phyloP scores from a whole-genome alignment of 1,140 invertebrate species.

The Aradophagus sp. region DNA sequence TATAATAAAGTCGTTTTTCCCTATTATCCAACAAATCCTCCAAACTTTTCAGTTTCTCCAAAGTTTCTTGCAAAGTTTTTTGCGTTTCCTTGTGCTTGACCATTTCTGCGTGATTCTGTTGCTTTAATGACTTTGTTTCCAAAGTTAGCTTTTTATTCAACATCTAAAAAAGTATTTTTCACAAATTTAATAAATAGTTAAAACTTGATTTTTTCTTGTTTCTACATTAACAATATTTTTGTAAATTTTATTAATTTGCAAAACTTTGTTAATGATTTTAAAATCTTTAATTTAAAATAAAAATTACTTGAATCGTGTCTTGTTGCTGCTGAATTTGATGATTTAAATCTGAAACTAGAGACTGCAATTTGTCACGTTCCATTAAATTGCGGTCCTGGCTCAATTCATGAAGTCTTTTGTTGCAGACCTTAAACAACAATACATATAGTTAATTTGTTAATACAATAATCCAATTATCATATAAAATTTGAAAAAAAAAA shows the following conservation, averaged over 20 bases:
- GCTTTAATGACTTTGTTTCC: conserved; percentile 82
- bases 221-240: no score
- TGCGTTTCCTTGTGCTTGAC: conserved; percentile 82
- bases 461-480: not conserved
- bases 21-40: conserved; percentile 71
- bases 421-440: conserved; percentile 69
- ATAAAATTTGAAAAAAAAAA: not conserved
- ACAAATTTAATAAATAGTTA: no score
- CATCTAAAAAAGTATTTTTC: conserved; percentile 60
- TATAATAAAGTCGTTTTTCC: conserved; percentile 66
- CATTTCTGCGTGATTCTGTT: conserved; percentile 81
- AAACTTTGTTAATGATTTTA: no score
- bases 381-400: conserved; percentile 83
- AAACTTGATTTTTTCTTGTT: no score
- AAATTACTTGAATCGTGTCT: conserved; percentile 78
- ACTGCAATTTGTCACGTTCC: conserved; percentile 82
- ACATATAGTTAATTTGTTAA: conserved; percentile 1
- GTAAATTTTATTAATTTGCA: no score
- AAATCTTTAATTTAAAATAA: conserved; percentile 3
- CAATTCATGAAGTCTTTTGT: conserved; percentile 80
- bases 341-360: conserved; percentile 79
- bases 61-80: conserved; percentile 79
- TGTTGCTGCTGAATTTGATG: conserved; percentile 80
- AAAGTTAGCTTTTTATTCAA: conserved; percentile 81
- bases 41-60: conserved; percentile 78